These are phyloP conservation scores for Sympetrum striolatum DNA, from an alignment of 2,888 invertebrate genomes.

Conservation along the genomic window DNA sequence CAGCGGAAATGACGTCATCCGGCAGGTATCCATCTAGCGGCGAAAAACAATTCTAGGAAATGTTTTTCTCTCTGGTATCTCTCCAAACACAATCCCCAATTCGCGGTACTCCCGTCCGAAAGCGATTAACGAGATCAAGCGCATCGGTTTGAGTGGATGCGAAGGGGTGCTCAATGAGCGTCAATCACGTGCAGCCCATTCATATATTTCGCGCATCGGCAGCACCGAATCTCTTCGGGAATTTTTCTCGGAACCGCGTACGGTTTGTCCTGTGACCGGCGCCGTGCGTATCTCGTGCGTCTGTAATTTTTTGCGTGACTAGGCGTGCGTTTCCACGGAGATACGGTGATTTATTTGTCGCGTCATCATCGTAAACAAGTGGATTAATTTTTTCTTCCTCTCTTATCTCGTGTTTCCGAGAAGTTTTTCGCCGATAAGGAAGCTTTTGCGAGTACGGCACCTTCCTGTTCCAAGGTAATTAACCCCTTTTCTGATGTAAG, in stretches of 20 bases:
- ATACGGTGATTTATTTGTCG: neutral
- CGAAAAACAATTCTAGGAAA: too few species aligned
- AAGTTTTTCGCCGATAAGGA: neutral
- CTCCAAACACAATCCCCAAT: too few species aligned
- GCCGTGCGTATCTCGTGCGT: neutral
- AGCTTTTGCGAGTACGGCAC: neutral
- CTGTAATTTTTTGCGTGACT: neutral
- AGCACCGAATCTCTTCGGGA: neutral
- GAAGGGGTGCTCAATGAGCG: neutral
- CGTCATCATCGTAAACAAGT: neutral
- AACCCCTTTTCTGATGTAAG: too few species aligned
- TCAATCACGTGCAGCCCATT: neutral
- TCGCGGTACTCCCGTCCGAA: too few species aligned
- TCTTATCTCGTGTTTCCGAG: neutral
- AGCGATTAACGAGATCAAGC: too few species aligned
- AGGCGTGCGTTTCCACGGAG: neutral
- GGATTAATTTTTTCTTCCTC: neutral
- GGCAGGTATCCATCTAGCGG: too few species aligned
- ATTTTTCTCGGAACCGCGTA: neutral
- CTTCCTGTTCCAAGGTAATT: too few species aligned
- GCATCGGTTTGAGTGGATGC: neutral
- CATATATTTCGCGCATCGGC: neutral
- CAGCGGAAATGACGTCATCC: too few species aligned
- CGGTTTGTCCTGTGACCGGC: neutral
- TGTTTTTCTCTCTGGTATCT: too few species aligned